These are phyloP conservation scores for Drosophila pseudoobscura DNA, from an alignment of 1,140 invertebrate species.

Conservation along the genomic window DNA sequence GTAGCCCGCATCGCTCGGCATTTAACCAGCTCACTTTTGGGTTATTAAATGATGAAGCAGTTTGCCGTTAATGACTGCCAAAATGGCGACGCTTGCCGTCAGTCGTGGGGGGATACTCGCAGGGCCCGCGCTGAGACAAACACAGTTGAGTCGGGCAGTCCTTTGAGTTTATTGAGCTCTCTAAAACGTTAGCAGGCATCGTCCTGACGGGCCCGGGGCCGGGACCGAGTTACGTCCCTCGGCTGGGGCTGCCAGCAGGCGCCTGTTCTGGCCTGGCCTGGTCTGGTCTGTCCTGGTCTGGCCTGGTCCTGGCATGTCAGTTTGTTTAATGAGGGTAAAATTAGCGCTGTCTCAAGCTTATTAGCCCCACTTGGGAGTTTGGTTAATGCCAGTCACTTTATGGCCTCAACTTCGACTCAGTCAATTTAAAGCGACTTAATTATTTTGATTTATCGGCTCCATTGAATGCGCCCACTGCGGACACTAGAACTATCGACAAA, in stretches of 20 bases:
- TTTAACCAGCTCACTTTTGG: slow-evolving; percentile 82
- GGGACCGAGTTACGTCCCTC: too few species aligned
- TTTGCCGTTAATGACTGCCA: slow-evolving; percentile 81
- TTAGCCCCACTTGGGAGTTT: slow-evolving; percentile 78
- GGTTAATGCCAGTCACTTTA: slow-evolving; percentile 78
- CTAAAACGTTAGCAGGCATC: slow-evolving; percentile 62
- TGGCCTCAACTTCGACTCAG: slow-evolving; percentile 51
- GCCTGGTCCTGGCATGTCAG: slow-evolving; percentile 66
- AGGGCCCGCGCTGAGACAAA: slow-evolving; percentile 10
- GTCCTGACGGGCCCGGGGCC: slow-evolving; percentile 9
- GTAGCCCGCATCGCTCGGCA: slow-evolving; percentile 60
- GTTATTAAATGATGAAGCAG: slow-evolving; percentile 82
- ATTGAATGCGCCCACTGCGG: slow-evolving; percentile 10
- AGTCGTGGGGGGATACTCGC: slow-evolving; percentile 11
- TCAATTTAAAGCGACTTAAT: slow-evolving; percentile 78
- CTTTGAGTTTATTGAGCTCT: slow-evolving; percentile 78
- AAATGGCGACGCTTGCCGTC: slow-evolving; percentile 66
- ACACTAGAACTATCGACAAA: slow-evolving; percentile 51
- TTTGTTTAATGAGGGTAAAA: slow-evolving; percentile 82
- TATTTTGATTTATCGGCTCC: slow-evolving; percentile 74
- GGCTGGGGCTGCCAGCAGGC: slow-evolving; percentile 6
- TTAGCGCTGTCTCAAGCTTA: slow-evolving; percentile 81
- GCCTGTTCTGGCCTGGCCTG: slow-evolving; percentile 1
- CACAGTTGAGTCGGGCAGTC: slow-evolving; percentile 45
- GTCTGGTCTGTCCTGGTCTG: slow-evolving; percentile 15